Base-by-base conservation (phyloP, 2,888 invertebrate species). In the Nymphalis urticae region DNA sequence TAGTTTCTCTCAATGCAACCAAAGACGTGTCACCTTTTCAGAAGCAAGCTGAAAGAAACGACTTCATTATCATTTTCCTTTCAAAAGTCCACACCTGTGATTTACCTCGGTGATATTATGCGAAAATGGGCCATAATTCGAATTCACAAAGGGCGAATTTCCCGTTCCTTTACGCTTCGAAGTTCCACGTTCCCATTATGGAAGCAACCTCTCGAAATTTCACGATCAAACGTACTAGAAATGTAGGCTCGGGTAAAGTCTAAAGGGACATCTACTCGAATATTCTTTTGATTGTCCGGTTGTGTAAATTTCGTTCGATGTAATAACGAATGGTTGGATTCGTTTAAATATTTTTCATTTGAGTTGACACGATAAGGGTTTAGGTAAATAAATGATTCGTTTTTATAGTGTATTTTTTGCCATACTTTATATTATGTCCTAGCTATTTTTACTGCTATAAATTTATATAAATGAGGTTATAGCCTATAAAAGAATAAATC, bases 31-130 rank as follows among this genome's bases (percentile, higher is more conserved):
- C 76, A 72, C 72, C 72, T 48, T 66, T 72, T 71, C 70, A 73
- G 69, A 72, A 71, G 69, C 71, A 67, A 71, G 70, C 68, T 73
- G 70, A 75, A 77, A 74, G 75, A 73, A 75, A 72, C 71, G 73
- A 69, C 75, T 76, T 78, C 75, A 74, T 78, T 76, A 77, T 75
- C 73, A 73, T 75, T 73, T 72, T 69, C 75, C 72, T 76, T 77
- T 75, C 75, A 75, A 65, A 66, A 69, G 58, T 71, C 71, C 69
- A 73, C 76, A 78, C 75, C 76, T 76, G 76, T 70, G 68, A 73
- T 73, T 69, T 70, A 66, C 66, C 36, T 48, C 32, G 51, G 51
- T 19, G 7, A 48, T n/a, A 17, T 50, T 67, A 69, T 53, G 48
- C 32, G 59, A 72, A 73, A 70, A 66, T 68, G 50, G 59, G 63